These are phyloP conservation scores for Odiellus spinosus DNA, from an alignment of 2,888 invertebrate genomes.

Conservation along the genomic window DNA sequence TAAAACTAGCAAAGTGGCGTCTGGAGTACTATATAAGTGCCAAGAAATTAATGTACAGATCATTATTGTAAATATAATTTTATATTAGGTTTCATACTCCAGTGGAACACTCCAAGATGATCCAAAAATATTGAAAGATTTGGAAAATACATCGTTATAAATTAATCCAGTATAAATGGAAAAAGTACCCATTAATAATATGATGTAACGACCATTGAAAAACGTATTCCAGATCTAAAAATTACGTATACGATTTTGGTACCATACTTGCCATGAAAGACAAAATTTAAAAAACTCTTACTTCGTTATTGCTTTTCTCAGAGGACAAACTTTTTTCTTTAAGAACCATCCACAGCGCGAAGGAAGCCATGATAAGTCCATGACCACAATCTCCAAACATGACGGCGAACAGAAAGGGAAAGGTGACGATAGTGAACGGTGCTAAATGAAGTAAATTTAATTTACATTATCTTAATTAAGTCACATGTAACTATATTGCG, in stretches of 20 bases:
- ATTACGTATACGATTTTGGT: constrained; percentile 14
- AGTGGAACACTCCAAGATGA: constrained; percentile 53
- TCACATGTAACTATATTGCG: too few relatives aligned
- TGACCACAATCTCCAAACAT: constrained; percentile 98
- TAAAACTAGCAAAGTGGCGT: constrained; percentile 5
- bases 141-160: constrained; percentile 95
- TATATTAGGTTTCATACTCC: constrained; percentile 9
- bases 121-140: constrained; percentile 85
- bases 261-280: neutral
- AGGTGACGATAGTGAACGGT: constrained; percentile 89
- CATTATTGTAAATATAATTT: too few relatives aligned
- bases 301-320: constrained; percentile 75
- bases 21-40: neutral
- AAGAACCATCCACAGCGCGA: constrained; percentile 86
- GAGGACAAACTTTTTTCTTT: constrained; percentile 78
- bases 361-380: constrained; percentile 72
- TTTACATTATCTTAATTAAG: too few relatives aligned
- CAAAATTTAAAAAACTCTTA: constrained; percentile 26
- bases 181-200: constrained; percentile 89
- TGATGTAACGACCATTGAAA: constrained; percentile 93
- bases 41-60: neutral
- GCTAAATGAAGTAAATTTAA: constrained; percentile 37
- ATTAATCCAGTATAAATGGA: constrained; percentile 95
- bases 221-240: constrained; percentile 89
- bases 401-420: constrained; percentile 90